phyloP scores from a whole-genome alignment of 2,113 vertebrate genomes.

The Cheirogaleus medius region DNA sequence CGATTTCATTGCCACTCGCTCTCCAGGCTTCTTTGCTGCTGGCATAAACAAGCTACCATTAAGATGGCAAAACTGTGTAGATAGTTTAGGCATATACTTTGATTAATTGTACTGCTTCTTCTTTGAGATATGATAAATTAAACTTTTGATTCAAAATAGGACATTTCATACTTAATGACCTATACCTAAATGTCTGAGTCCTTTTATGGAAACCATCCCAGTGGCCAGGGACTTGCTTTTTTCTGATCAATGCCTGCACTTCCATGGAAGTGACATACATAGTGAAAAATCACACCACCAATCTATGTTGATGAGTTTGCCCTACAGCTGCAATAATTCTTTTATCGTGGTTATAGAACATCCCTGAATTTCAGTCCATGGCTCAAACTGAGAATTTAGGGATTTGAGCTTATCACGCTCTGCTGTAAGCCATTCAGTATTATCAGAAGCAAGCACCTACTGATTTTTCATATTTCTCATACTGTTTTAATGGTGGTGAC shows the following conservation, averaged over 20 bases:
- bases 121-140: too few species aligned
- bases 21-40: too few species aligned
- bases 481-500: not conserved
- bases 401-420: not conserved
- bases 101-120: too few species aligned
- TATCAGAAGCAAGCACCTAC: not conserved
- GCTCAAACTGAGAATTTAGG: constrained; percentile 24
- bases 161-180: too few species aligned
- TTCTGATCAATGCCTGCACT: not conserved
- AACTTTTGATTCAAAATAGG: too few species aligned
- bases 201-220: not conserved
- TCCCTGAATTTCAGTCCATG: not conserved
- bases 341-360: not conserved
- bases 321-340: not conserved
- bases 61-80: too few species aligned
- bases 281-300: not conserved
- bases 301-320: too few species aligned
- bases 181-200: not conserved
- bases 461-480: not conserved
- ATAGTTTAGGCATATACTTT: too few species aligned
- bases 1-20: too few species aligned
- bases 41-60: too few species aligned
- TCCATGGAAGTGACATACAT: not conserved
- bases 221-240: not conserved
- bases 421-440: not conserved